Percentiles rank a stretch among this genome's conserved stretches.
phyloP scores from a whole-genome alignment of 2,797 vertebrate species.

The Neopelma chrysocephalum region DNA sequence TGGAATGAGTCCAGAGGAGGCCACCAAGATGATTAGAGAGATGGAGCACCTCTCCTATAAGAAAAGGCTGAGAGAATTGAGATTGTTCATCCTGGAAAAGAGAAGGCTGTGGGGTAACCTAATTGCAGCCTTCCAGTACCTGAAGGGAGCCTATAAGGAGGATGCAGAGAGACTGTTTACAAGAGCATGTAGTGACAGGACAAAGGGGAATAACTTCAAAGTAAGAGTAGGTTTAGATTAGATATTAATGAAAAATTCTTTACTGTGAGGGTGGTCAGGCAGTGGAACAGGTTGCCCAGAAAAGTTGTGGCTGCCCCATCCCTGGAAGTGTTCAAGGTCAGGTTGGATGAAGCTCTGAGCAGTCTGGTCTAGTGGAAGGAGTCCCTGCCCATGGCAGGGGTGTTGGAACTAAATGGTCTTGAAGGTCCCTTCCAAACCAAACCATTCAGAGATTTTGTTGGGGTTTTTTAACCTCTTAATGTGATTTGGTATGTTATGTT shows the following conservation, averaged over 20 bases:
- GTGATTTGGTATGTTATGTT: background rate
- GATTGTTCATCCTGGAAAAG: background rate
- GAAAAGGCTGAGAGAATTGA: background rate
- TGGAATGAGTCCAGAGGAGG: background rate
- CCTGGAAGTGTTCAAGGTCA: background rate
- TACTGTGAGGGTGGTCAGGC: background rate
- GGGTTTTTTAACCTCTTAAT: background rate
- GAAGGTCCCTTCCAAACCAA: background rate
- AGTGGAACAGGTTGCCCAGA: background rate
- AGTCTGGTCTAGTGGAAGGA: background rate
- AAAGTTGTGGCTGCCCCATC: background rate
- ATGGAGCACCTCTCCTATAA: background rate
- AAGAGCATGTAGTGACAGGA: background rate
- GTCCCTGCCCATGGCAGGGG: background rate
- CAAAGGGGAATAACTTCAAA: background rate
- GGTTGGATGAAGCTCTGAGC: background rate
- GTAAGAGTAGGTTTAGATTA: background rate
- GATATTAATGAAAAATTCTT: background rate
- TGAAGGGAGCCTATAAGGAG: background rate
- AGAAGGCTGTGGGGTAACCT: background rate
- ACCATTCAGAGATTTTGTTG: background rate
- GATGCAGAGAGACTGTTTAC: background rate
- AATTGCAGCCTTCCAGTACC: background rate
- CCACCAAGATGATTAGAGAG: background rate
- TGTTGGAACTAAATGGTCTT: background rate